Evolutionary conservation across 2,888 invertebrate genomes (phyloP).

Genomic region (Oligia fasciuncula): DNA sequence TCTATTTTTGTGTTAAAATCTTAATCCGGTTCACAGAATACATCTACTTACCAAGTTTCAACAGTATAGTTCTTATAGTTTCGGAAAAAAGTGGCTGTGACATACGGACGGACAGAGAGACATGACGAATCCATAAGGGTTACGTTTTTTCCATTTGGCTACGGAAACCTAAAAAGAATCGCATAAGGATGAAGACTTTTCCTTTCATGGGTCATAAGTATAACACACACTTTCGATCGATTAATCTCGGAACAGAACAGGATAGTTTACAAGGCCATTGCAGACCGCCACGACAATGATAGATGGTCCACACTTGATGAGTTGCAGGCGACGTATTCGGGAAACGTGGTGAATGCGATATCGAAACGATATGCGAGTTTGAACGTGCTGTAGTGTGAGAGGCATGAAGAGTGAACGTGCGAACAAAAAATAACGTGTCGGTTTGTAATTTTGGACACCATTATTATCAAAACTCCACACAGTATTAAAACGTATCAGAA

Average conservation of each 20-base stretch:
- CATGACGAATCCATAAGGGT: no score
- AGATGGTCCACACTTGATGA: slow-evolving; percentile 80
- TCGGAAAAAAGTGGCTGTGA: no score
- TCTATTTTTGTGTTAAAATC: no score
- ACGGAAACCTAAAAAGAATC: not conserved
- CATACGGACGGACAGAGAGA: no score
- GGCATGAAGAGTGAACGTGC: no score
- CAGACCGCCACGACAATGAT: slow-evolving; percentile 80
- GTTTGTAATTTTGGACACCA: not conserved
- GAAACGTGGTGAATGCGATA: slow-evolving; percentile 32
- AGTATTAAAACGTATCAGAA: not conserved
- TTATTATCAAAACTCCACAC: not conserved
- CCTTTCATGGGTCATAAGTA: slow-evolving; percentile 58
- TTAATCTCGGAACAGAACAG: slow-evolving; percentile 77
- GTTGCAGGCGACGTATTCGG: slow-evolving; percentile 68
- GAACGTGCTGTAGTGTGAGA: no score
- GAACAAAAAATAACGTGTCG: not conserved
- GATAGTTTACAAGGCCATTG: slow-evolving; percentile 77
- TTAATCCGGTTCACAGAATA: no score
- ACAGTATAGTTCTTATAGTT: no score
- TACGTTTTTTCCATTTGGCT: no score
- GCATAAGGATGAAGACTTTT: not conserved
- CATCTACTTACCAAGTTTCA: no score
- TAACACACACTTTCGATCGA: slow-evolving; percentile 70
- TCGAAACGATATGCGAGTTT: slow-evolving; percentile 16